Conservation (phyloP, 2,888 invertebrate species). For the Drosophila acutilabella region DNA sequence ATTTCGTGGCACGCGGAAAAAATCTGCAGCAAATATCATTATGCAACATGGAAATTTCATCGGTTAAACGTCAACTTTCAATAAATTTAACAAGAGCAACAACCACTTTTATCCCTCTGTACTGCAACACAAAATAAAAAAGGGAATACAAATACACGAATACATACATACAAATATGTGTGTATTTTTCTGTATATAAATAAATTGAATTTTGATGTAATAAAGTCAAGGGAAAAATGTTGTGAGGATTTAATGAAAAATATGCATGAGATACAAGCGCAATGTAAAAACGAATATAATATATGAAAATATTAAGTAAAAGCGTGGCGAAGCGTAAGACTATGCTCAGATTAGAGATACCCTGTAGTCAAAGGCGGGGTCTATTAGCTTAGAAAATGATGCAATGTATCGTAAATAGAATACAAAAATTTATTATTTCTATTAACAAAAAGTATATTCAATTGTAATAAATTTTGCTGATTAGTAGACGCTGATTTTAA, state of each 20-base stretch:
- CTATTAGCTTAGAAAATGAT: background rate
- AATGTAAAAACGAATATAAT: constrained; percentile 13
- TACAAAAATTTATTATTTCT: no score
- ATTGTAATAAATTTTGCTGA: no score
- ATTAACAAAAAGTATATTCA: no score
- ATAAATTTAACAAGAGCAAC: constrained; percentile 17
- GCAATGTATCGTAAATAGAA: background rate
- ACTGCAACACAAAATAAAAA: constrained; percentile 3
- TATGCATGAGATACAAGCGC: constrained; percentile 18
- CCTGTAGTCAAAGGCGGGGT: background rate
- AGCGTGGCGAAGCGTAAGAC: background rate
- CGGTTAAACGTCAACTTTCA: constrained; percentile 55
- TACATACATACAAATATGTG: constrained; percentile 4
- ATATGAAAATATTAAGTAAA: constrained; percentile 12
- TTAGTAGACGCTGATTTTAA: no score
- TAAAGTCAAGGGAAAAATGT: constrained; percentile 50
- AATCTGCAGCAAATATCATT: constrained; percentile 45
- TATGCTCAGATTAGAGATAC: background rate
- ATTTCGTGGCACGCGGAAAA: constrained; percentile 35
- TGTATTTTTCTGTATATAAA: constrained; percentile 22
- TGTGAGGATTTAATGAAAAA: constrained; percentile 50
- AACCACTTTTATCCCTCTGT: constrained; percentile 15
- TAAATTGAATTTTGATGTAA: constrained; percentile 59
- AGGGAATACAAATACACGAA: constrained; percentile 16
- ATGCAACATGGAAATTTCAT: constrained; percentile 54